Evolutionary conservation across 2,113 vertebrate genomes (phyloP).

Genomic region (Chionodraco myersi): DNA sequence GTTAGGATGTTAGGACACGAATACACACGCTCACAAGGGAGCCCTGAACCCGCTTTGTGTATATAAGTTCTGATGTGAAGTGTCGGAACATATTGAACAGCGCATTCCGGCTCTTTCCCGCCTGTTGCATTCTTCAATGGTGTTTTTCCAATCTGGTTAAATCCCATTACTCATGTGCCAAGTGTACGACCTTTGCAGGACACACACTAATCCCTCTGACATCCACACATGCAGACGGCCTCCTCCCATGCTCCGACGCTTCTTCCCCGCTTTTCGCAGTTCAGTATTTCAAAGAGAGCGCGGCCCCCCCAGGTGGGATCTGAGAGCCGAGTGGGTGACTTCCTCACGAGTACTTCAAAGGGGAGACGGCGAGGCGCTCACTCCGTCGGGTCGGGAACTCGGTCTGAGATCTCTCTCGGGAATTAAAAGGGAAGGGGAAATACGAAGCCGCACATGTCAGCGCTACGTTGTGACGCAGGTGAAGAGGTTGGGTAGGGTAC

Average conservation of each 20-base stretch:
- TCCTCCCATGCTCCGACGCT: background rate
- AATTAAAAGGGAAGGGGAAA: background rate
- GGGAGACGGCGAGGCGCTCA: background rate
- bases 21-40: background rate
- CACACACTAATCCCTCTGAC: conserved; percentile 48
- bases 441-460: conserved; percentile 4
- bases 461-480: conserved; percentile 4
- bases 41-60: background rate
- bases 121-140: background rate
- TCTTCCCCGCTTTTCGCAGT: background rate
- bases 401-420: conserved; percentile 24
- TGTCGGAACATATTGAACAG: background rate
- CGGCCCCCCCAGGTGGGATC: conserved; percentile 36
- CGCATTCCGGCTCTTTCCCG: background rate
- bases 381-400: conserved; percentile 6
- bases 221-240: conserved; percentile 39
- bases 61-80: background rate
- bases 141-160: background rate
- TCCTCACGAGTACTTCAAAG: conserved; percentile 59
- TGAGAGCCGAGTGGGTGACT: conserved; percentile 51
- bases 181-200: conserved; percentile 14
- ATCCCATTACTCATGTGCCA: conserved; percentile 20
- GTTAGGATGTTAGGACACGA: conserved; percentile 1
- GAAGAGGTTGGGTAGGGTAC: background rate
- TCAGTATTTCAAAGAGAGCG: conserved; percentile 57